phyloP scores from a whole-genome alignment of 2,113 vertebrate genomes.

The Heptranchias perlo region DNA sequence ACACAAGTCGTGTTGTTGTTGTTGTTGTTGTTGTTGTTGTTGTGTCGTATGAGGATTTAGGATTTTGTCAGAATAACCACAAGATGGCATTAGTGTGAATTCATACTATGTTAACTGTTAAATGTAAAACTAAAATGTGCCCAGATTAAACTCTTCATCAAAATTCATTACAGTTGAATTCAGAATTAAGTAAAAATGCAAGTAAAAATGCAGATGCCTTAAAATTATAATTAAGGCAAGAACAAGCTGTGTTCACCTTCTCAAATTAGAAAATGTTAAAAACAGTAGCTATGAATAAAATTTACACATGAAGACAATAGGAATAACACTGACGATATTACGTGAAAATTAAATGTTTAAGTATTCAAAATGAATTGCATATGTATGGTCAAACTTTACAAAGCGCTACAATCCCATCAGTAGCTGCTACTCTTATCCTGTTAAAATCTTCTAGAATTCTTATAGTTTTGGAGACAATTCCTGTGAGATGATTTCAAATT shows the following conservation, averaged over 20 bases:
- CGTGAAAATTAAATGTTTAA: neutral
- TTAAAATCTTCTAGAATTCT: neutral
- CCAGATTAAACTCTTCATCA: neutral
- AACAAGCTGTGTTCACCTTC: neutral
- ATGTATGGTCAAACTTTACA: neutral
- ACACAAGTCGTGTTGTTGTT: too few species aligned
- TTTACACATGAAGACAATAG: neutral
- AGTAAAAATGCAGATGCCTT: neutral
- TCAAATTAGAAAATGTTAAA: slow-evolving; percentile 1
- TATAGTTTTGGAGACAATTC: neutral
- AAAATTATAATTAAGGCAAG: neutral
- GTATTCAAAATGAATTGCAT: neutral
- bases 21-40: too few species aligned
- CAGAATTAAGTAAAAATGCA: neutral
- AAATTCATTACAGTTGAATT: neutral
- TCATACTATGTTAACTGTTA: neutral
- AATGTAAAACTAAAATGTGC: neutral
- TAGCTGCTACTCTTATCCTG: neutral
- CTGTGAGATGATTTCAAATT: neutral
- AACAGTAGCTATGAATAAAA: neutral
- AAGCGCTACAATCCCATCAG: neutral
- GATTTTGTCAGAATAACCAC: neutral
- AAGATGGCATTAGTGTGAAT: slow-evolving; percentile 13
- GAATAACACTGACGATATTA: neutral
- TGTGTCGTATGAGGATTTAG: neutral